Base-by-base conservation (phyloP, 2,888 invertebrate genomes). In the Melanchra persicariae region DNA sequence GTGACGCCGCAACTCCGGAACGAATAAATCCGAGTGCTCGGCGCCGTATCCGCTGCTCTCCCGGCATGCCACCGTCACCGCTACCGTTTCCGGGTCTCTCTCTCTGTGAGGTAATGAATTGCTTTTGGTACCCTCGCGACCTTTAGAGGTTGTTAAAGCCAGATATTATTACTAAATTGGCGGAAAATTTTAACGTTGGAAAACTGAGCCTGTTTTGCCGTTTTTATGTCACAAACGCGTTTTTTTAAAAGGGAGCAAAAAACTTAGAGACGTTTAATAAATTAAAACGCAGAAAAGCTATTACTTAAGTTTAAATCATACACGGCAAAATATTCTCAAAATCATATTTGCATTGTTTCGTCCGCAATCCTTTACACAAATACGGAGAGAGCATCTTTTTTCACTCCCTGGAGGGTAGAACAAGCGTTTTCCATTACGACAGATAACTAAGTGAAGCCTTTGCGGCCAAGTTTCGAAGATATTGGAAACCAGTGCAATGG, bases 11-110 rank as follows among this genome's bases (percentile, higher is more conserved):
- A 63, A 72, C 72, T 69, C 74, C 84, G 84, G 85, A 85, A 82
- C 76, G 77, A 80, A 87, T 87, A 86, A 87, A 87, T 87, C 85
- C 63, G 74, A 70, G 76, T 71, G 76, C 80, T 79, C 76, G 71
- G 70, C 68, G 70, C 75, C 77, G 86, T 80, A 80, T 84, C 85
- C 82, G 85, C 77, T 57, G 70, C 75, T 74, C 77, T 71, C 75
- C 70, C 71, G 74, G 68, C 66, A 65, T 60, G 69, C 73, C 79
- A 37, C 72, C 74, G 74, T 75, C 79, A 66, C 83, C 68, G 78
- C 57, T 70, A 68, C 81, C 79, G 76, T 68, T 85, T 83, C 85
- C 85, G 79, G 78, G 63, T 58, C 74, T 74, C 77, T 76, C 61
- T 58, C 74, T 74, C 77, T 76, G 68, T 60, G 57, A 55, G 55